Evolutionary conservation across 2,113 vertebrate genomes (phyloP).

Genomic region (Odocoileus virginianus): DNA sequence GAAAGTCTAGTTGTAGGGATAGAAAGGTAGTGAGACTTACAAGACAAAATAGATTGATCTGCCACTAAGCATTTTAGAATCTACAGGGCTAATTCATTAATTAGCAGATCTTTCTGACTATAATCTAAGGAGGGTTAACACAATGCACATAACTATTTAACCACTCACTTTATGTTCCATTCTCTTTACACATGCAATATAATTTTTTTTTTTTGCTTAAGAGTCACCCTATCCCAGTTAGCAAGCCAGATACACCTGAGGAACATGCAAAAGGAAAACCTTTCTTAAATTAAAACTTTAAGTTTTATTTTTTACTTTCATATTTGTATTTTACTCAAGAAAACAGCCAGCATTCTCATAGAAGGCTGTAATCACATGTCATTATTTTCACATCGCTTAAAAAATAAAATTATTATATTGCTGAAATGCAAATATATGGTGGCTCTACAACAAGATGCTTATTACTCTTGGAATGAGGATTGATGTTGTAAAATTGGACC

Average conservation of each 20-base stretch:
- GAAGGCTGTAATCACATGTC: not conserved
- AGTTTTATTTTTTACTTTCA: not conserved
- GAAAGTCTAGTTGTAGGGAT: not conserved
- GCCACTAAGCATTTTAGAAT: not conserved
- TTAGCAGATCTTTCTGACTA: not conserved
- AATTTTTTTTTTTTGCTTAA: not conserved
- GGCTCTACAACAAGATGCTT: not conserved
- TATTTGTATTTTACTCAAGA: not conserved
- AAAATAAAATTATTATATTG: not conserved
- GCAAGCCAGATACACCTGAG: not conserved
- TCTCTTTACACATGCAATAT: not conserved
- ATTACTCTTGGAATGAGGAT: not conserved
- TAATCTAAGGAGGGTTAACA: not conserved
- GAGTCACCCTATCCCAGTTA: not conserved
- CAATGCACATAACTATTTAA: not conserved
- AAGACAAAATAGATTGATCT: not conserved
- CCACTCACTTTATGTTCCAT: not conserved
- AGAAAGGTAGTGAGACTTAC: constrained; percentile 9
- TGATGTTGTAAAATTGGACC: not conserved
- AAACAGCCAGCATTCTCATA: not conserved
- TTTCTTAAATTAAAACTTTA: not conserved
- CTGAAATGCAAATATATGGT: not conserved
- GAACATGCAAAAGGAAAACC: not conserved
- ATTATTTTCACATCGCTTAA: not conserved
- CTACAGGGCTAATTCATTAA: not conserved